These are phyloP conservation scores for Limenitis camilla DNA, from an alignment of 2,888 invertebrate species.

Conservation along the genomic window DNA sequence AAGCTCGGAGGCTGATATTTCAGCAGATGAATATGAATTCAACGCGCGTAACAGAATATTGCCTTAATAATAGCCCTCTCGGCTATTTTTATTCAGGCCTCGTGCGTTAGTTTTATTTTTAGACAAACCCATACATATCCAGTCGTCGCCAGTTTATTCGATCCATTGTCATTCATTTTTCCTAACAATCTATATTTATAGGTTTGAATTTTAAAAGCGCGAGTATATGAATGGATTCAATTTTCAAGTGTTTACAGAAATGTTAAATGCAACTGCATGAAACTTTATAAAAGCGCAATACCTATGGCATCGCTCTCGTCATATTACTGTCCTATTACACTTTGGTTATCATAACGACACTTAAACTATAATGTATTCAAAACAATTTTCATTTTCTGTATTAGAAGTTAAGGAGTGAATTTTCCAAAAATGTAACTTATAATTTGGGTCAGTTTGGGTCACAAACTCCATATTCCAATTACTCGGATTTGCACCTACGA, in stretches of 20 bases:
- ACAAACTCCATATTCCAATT: no score
- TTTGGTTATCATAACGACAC: no score
- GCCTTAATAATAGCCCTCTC: constrained; percentile 56
- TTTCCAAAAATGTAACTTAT: no score
- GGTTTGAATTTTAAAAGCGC: neutral
- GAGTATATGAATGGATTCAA: neutral
- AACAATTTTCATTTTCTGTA: no score
- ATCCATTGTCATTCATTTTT: constrained; percentile 11
- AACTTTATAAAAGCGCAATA: no score
- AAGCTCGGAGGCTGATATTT: constrained; percentile 28
- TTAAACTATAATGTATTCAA: no score
- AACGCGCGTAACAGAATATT: constrained; percentile 49
- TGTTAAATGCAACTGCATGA: neutral
- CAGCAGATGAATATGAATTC: constrained; percentile 50
- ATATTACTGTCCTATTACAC: no score
- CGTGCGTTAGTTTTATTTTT: constrained; percentile 57
- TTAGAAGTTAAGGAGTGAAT: no score
- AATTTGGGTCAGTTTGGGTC: no score
- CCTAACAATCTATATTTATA: constrained; percentile 13
- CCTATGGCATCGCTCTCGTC: no score
- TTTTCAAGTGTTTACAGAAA: neutral
- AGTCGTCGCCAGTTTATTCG: constrained; percentile 13
- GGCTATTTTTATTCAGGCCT: constrained; percentile 30
- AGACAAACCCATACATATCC: constrained; percentile 45
- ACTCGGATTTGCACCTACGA: no score